Evolutionary conservation across 64 coral and sea anemone genomes (phyloP), one percentile per base, ranked within the genome.

Genomic region (Stichodactyla mertensii): DNA sequence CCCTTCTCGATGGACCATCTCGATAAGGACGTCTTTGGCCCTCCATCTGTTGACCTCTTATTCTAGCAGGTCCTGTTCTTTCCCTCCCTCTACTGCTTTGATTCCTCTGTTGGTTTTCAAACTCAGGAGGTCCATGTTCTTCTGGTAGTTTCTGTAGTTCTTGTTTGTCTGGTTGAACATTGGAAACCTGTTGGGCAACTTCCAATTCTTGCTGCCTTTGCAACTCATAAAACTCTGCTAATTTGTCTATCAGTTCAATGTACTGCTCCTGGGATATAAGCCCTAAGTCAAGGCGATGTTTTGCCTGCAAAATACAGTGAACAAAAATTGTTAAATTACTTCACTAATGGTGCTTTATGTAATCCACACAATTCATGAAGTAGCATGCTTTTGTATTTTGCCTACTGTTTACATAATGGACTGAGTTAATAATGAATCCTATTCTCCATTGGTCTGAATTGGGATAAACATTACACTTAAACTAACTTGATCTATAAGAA

Each of bases 221-320:
- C 26, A 99, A 93, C 55, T 95, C 93, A 77, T 92, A 99, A 54
- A 99, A 95, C 77, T 99, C 92, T 27, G 87, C 80, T 74, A 99
- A 91, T 78, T 99, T 99, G 24, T 99, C 97, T 3, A 99, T 58
- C 52, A 99, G 79, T 5, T 99, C 97, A 23, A 78, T 71, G 82
- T 99, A 92, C 78, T 99, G 97, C 22, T 99, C 97, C n/a, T 78
- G 22, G 20, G 97, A 92, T 74, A 74, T 74, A 31, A 74, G 22
- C 24, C 69, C 69, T 31, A 31, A 74, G n/a, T 74, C 69, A 28
- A 74, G 69, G 24, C 69, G 69, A 11, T 23, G 69, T 74, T 74
- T 74, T 74, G 69, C 69, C 69, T 74, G 23, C 27, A 23, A 74
- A 74, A 74, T 27, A 24, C 11, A 31, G 28, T 31, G 22, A 74